These are phyloP conservation scores for Dasyornis broadbenti DNA, from an alignment of 2,113 vertebrate species.

Conservation along the genomic window DNA sequence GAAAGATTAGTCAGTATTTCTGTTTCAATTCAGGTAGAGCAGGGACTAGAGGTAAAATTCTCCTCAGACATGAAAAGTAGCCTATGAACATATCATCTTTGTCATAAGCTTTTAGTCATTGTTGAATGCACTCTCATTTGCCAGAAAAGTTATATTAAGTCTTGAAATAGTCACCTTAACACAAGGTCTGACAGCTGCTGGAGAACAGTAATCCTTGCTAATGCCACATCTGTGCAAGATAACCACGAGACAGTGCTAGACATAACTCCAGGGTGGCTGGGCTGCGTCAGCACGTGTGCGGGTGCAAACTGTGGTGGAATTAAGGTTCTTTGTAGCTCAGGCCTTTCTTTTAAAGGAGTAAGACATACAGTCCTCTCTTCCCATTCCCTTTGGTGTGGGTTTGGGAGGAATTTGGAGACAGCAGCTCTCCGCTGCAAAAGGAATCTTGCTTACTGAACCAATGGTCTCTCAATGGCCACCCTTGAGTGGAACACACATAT, in stretches of 20 bases:
- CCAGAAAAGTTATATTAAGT: background rate
- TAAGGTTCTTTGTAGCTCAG: background rate
- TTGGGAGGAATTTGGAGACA: background rate
- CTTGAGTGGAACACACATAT: background rate
- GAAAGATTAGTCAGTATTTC: background rate
- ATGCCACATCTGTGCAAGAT: background rate
- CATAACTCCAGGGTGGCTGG: background rate
- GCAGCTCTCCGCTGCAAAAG: background rate
- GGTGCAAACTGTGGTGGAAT: no score
- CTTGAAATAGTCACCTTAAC: background rate
- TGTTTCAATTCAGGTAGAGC: background rate
- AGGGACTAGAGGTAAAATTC: background rate
- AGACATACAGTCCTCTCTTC: accelerated
- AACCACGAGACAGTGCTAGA: background rate
- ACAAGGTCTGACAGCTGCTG: background rate
- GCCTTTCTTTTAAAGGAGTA: background rate
- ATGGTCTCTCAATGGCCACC: accelerated
- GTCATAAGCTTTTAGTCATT: background rate
- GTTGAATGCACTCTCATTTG: background rate
- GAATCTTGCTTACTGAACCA: background rate
- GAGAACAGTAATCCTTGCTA: background rate
- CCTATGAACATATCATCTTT: background rate
- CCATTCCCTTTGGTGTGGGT: accelerated
- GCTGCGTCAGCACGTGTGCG: background rate
- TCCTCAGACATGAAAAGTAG: background rate